Evolutionary conservation across 2,113 vertebrate genomes (phyloP).

Genomic region (Tetrax tetrax): DNA sequence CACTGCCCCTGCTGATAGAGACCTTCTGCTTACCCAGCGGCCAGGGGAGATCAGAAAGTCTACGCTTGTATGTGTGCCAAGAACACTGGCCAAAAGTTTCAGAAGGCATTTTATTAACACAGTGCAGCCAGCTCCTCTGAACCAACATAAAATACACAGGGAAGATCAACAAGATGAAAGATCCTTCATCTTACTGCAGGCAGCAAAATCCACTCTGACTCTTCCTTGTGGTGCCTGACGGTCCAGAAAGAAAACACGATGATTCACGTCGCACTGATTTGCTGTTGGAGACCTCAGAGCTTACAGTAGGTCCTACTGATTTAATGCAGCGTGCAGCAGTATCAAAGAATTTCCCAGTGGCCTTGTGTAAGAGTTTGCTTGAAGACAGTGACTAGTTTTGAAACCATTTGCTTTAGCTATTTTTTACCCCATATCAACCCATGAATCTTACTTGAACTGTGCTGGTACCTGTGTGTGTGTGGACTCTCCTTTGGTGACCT

Average conservation of each 20-base stretch:
- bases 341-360: not conserved
- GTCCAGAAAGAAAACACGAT: not conserved
- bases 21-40: not conserved
- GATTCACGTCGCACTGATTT: not conserved
- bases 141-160: not conserved
- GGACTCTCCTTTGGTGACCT: not conserved
- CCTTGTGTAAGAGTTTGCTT: not conserved
- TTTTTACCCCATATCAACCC: not conserved
- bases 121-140: not conserved
- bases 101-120: not conserved
- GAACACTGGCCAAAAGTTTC: not conserved
- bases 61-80: not conserved
- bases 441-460: not conserved
- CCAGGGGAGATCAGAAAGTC: not conserved
- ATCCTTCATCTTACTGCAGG: not conserved
- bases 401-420: not conserved
- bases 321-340: not conserved
- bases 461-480: not conserved
- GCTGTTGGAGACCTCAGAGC: not conserved
- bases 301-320: not conserved
- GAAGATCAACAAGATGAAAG: constrained; percentile 5
- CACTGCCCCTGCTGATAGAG: not conserved
- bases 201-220: constrained; percentile 9
- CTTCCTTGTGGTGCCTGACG: not conserved
- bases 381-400: not conserved